phyloP scores from a whole-genome alignment of 2,113 vertebrate genomes.

The Misgurnus mizolepis region DNA sequence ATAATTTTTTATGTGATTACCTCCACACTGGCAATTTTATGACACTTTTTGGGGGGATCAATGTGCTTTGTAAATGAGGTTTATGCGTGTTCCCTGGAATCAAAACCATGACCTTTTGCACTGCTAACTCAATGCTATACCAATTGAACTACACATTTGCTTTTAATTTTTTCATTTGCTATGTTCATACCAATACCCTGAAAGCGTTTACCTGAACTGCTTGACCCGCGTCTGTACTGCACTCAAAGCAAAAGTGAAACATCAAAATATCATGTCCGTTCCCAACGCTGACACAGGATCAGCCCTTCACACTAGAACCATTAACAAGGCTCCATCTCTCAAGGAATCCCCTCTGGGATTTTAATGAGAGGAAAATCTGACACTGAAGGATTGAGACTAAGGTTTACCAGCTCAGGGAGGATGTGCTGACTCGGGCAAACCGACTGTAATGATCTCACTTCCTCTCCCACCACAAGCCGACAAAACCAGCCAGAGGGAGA shows the following conservation, averaged over 20 bases:
- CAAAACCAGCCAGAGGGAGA: conserved; percentile 21
- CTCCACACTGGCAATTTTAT: too few species aligned
- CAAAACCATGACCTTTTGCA: too few species aligned
- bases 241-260: background rate
- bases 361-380: conserved; percentile 19
- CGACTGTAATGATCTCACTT: conserved; percentile 54
- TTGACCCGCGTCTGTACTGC: background rate
- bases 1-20: too few species aligned
- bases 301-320: conserved; percentile 13
- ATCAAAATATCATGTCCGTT: conserved; percentile 27
- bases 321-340: conserved; percentile 36
- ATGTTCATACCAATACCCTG: background rate
- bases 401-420: conserved; percentile 19
- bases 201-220: conserved; percentile 4
- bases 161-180: background rate
- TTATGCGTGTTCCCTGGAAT: too few species aligned
- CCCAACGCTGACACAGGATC: conserved; percentile 11
- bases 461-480: conserved; percentile 51
- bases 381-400: conserved; percentile 17
- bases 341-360: conserved; percentile 38
- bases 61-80: too few species aligned
- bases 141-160: too few species aligned
- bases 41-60: too few species aligned
- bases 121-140: too few species aligned
- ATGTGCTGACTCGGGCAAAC: conserved; percentile 44